Evolutionary conservation across 2,113 vertebrate species (phyloP).

Genomic region (Carlito syrichta): DNA sequence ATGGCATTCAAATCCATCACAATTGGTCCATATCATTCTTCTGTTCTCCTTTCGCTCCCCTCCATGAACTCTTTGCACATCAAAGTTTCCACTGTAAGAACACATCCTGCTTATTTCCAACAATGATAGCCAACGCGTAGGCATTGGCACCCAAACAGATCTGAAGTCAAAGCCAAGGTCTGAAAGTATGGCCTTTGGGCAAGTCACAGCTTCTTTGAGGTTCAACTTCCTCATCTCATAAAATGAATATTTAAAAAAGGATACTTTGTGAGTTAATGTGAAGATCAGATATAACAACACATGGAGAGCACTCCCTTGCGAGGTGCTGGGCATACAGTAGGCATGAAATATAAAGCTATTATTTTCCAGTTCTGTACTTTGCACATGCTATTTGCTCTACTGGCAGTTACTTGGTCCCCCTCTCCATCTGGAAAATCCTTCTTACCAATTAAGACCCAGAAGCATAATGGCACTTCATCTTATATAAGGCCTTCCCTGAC

Average conservation of each 20-base stretch:
- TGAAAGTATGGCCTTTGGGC: conserved; percentile 7
- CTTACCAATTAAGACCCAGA: neutral
- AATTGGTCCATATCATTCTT: neutral
- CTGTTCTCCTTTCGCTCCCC: neutral
- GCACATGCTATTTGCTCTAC: neutral
- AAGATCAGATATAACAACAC: neutral
- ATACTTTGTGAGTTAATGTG: neutral
- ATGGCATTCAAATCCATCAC: neutral
- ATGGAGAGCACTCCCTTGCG: neutral
- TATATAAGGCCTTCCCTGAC: neutral
- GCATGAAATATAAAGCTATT: neutral
- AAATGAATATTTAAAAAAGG: neutral
- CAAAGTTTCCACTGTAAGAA: neutral
- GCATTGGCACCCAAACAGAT: neutral
- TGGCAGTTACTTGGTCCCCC: neutral
- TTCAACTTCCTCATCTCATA: conserved; percentile 46
- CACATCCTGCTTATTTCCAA: conserved; percentile 5
- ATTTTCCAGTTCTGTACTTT: neutral
- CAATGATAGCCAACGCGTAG: neutral
- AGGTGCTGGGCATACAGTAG: neutral
- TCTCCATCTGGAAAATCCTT: neutral
- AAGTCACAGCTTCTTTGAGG: conserved; percentile 47
- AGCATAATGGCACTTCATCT: neutral
- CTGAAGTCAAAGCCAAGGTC: neutral
- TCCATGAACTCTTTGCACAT: neutral